A percentile compares a stretch with the other conserved stretches of the same genome.
phyloP scores from a whole-genome alignment of 2,888 invertebrate species.

The Cryptus armator region DNA sequence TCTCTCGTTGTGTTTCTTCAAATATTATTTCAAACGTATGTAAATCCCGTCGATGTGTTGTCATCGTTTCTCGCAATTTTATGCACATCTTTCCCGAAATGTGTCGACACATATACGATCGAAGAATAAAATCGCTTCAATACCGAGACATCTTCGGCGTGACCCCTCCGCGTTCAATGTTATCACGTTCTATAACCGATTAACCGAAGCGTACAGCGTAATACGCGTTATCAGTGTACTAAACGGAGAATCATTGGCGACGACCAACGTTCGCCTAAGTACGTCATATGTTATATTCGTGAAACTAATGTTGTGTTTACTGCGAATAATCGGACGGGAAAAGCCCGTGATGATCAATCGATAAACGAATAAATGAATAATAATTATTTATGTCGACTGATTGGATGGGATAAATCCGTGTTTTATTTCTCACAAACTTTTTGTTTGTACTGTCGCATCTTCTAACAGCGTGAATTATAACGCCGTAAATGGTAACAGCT shows the following conservation, averaged over 20 bases:
- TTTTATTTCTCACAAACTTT: not conserved
- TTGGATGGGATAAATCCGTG: not conserved
- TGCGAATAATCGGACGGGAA: slow-evolving; percentile 15
- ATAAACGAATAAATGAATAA: not conserved
- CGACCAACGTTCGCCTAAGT: slow-evolving; percentile 34
- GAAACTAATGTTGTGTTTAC: slow-evolving; percentile 2
- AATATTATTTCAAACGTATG: slow-evolving; percentile 30
- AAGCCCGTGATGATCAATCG: not conserved
- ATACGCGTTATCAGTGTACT: slow-evolving; percentile 61
- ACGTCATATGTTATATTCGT: slow-evolving; percentile 34
- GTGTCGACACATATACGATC: slow-evolving; percentile 15
- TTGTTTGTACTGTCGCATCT: not conserved
- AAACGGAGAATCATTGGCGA: slow-evolving; percentile 54
- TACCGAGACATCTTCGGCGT: slow-evolving; percentile 59
- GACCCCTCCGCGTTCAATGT: slow-evolving; percentile 66
- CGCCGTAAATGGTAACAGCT: too few species aligned
- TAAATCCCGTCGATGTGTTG: slow-evolving; percentile 9
- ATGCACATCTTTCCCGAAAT: slow-evolving; percentile 1
- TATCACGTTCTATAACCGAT: slow-evolving; percentile 57
- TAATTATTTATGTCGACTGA: not conserved
- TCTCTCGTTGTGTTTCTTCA: slow-evolving; percentile 21
- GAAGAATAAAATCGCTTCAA: slow-evolving; percentile 43
- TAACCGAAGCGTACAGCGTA: slow-evolving; percentile 54
- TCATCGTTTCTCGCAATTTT: slow-evolving; percentile 31
- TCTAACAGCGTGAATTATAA: too few species aligned